Evolutionary conservation across 2,888 invertebrate species (phyloP), one percentile per base, ranked within the genome.

Genomic region (Halictus quadricinctus): DNA sequence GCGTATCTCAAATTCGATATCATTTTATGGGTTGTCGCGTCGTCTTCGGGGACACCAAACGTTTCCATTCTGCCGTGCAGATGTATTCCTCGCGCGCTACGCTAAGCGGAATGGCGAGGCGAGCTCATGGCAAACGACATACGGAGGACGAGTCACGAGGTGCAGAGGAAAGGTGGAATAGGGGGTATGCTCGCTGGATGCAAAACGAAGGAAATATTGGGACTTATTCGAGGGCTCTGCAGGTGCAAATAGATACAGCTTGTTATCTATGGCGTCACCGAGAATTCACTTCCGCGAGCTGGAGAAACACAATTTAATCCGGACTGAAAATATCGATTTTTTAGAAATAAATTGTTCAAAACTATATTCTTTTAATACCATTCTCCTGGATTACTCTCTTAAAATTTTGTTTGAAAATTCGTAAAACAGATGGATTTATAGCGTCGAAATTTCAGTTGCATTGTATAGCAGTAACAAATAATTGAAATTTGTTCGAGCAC

Each of bases 1-100:
- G 29, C 54, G 60, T 74, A 69, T 83, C 78, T 79, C 74, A 83
- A 85, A 87, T 85, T 88, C 79, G 81, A 88, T 88, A 88, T 89
- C 83, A 70, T 87, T 89, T 88, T 84, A 83, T 79, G 83, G 74
- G 80, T 77, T 72, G 79, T 48, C 69, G 46, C 54, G 66, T 70
- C 64, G 74, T 81, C 81, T 69, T 81, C 73, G 8, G 80, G 75
- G 72, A 84, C 60, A 84, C 66, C 78, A 50, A 81, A 69, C 76
- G 72, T 80, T 80, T 80, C 72, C 77, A 83, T 83, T 80, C 83
- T 7, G 54, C 29, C 69, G 21, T 36, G 66, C 36, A 18, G 58
- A 29, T 21, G 72, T 79, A 79, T 82, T 80, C 84, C 81, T 46
- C 72, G 76, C 80, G 69, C 72, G 81, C 86, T 86, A 10, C 41